phyloP scores from a whole-genome alignment of 2,888 invertebrate species.

The Acleris cristana region DNA sequence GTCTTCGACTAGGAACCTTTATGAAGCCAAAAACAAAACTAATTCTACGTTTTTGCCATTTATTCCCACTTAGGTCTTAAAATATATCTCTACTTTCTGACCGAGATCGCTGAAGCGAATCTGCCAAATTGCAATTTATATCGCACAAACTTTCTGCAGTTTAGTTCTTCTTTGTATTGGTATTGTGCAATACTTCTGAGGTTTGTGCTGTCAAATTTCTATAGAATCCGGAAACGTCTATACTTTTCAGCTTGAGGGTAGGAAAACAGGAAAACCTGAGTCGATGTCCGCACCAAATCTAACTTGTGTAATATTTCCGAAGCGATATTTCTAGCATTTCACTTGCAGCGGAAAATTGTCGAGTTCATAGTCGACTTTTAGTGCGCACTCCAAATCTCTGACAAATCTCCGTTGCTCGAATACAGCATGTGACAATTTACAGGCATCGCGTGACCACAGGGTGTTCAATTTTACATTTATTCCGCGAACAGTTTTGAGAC shows the following conservation, averaged over 20 bases:
- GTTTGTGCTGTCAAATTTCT: not conserved
- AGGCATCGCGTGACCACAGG: not conserved
- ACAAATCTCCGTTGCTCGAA: no score
- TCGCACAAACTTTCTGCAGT: constrained; percentile 13
- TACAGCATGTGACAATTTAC: no score
- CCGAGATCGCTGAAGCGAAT: constrained; percentile 10
- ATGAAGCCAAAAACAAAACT: constrained; percentile 4
- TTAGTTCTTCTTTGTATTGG: constrained; percentile 9
- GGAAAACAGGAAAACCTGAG: not conserved
- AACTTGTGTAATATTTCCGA: not conserved
- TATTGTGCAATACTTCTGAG: constrained; percentile 12
- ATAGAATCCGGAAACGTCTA: not conserved
- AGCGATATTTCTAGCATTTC: not conserved
- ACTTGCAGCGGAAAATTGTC: no score
- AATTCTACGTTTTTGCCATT: constrained; percentile 1
- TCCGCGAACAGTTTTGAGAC: not conserved
- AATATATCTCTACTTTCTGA: constrained; percentile 10
- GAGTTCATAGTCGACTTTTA: no score
- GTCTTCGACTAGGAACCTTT: not conserved
- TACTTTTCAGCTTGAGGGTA: not conserved
- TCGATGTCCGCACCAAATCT: not conserved
- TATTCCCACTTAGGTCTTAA: not conserved
- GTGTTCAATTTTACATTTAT: not conserved
- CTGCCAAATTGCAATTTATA: constrained; percentile 25
- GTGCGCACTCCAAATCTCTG: no score